These are phyloP conservation scores for Odobenus rosmarus DNA, from an alignment of 2,113 vertebrate species.

Conservation along the genomic window DNA sequence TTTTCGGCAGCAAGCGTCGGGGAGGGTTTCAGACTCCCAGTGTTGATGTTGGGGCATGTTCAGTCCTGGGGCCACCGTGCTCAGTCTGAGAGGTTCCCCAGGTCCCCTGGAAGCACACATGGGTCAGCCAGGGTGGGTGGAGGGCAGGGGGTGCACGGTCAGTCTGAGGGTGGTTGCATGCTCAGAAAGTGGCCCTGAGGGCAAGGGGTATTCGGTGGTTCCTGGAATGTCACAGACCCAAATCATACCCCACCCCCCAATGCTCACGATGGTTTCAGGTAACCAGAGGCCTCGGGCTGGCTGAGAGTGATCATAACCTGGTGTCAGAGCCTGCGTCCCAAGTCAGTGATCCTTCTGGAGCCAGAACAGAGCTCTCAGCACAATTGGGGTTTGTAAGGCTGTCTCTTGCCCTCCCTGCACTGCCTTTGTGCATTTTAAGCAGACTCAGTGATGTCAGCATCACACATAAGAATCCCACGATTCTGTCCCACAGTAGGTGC, in stretches of 20 bases:
- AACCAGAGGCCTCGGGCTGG: neutral
- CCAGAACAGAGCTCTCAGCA: neutral
- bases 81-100: neutral
- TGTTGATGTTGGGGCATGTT: fast-evolving
- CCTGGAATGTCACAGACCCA: neutral
- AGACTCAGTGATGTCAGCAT: fast-evolving
- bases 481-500: too few species aligned
- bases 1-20: neutral
- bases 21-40: neutral
- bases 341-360: neutral
- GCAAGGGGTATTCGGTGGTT: neutral
- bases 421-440: neutral
- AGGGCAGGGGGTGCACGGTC: neutral
- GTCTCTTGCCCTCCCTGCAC: neutral
- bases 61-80: neutral
- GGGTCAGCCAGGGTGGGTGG: neutral
- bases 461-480: fast-evolving
- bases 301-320: fast-evolving
- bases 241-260: neutral
- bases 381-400: neutral
- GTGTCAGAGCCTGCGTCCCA: neutral
- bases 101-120: neutral
- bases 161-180: too few species aligned
- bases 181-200: neutral
- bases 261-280: neutral